These are phyloP conservation scores for Lepidocolaptes lacrymiger DNA, from an alignment of 2,797 vertebrate species.

Conservation along the genomic window DNA sequence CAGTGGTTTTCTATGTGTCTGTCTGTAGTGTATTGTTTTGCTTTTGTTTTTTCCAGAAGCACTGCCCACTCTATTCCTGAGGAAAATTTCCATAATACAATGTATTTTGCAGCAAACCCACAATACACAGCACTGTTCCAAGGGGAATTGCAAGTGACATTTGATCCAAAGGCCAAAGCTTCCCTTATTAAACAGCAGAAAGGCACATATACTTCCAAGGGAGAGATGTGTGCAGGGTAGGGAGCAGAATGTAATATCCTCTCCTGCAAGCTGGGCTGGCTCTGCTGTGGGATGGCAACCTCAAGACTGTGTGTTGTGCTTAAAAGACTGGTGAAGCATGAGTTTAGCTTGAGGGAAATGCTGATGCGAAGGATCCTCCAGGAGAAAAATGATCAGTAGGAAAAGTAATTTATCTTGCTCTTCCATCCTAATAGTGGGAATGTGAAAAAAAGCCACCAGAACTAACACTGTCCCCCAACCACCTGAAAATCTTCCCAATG, in stretches of 20 bases:
- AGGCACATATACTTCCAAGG: background rate
- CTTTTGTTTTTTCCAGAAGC: background rate
- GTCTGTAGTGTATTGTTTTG: background rate
- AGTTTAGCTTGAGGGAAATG: constrained; percentile 35
- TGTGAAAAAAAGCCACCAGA: background rate
- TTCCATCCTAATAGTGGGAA: background rate
- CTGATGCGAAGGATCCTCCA: constrained; percentile 22
- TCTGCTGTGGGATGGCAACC: background rate
- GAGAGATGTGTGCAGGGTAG: background rate
- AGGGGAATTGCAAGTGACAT: background rate
- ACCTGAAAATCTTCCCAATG: background rate
- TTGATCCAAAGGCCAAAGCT: constrained; percentile 12
- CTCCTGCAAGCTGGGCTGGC: background rate
- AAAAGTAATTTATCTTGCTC: constrained; percentile 45
- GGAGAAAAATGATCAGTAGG: constrained; percentile 37
- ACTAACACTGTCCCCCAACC: background rate
- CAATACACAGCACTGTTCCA: background rate
- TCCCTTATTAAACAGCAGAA: background rate
- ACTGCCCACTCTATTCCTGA: background rate
- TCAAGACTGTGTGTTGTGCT: constrained; percentile 16
- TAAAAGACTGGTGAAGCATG: constrained; percentile 28
- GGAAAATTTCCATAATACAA: background rate
- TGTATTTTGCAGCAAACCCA: background rate
- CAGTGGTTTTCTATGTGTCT: background rate
- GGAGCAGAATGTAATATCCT: background rate